A percentile compares a stretch with the other conserved stretches of the same genome.
Conservation (phyloP, 2,888 invertebrate species). For the Eudasyphora cyanicolor region DNA sequence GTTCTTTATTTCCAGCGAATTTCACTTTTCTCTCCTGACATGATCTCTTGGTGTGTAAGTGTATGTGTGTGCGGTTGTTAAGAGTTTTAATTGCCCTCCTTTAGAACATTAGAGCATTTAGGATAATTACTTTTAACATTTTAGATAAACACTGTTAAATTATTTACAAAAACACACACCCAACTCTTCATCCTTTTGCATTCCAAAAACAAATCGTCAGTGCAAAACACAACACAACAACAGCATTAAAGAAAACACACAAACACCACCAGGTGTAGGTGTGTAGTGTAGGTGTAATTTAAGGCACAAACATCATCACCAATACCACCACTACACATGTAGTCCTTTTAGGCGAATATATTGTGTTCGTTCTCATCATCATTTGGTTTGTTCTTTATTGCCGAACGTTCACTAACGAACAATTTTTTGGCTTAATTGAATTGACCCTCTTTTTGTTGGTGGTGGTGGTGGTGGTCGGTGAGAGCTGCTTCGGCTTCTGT, state of each 20-base stretch:
- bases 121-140: constrained; percentile 54
- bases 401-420: constrained; percentile 40
- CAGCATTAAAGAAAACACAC: background rate
- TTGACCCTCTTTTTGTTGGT: constrained; percentile 52
- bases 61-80: background rate
- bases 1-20: no score
- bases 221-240: background rate
- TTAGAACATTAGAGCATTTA: constrained; percentile 43
- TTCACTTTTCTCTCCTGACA: background rate
- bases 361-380: constrained; percentile 32
- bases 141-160: constrained; percentile 56
- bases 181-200: no score
- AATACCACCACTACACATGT: background rate
- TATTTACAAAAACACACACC: constrained; percentile 49
- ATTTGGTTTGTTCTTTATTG: constrained; percentile 14
- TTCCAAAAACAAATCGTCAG: background rate
- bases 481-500: background rate
- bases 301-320: background rate
- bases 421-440: constrained; percentile 58
- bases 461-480: background rate
- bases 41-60: background rate
- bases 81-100: constrained; percentile 20
- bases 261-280: background rate
- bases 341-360: constrained; percentile 2
- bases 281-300: background rate